Percentiles rank a stretch among this genome's conserved stretches.
Conservation (phyloP, 1,140 invertebrate genomes). For the Drosophila quadrilineata region DNA sequence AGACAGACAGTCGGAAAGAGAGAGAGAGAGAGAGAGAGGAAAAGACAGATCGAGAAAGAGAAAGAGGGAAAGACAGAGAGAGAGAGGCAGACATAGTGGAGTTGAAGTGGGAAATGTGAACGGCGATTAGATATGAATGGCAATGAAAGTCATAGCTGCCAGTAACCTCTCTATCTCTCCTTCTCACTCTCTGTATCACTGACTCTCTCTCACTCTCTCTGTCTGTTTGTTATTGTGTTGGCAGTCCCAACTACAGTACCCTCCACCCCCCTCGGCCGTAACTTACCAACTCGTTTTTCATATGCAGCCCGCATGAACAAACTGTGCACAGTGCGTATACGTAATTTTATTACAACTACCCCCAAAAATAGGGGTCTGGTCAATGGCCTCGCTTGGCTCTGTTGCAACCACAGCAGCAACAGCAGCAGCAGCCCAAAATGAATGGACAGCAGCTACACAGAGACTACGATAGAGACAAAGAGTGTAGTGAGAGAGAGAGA, state of each 20-base stretch:
- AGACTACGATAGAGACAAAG: conserved; percentile 14
- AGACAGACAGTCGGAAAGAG: too few relatives aligned
- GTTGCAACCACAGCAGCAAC: too few relatives aligned
- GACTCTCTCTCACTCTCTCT: not conserved
- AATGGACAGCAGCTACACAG: conserved; percentile 45
- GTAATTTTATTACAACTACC: conserved; percentile 73
- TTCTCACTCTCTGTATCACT: too few relatives aligned
- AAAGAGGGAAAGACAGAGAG: too few relatives aligned
- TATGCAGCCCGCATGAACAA: conserved; percentile 45
- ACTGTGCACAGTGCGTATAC: conserved; percentile 59
- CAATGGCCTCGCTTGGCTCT: conserved; percentile 22
- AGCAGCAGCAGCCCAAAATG: conserved; percentile 42
- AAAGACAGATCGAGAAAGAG: conserved; percentile 1
- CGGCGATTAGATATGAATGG: conserved; percentile 74
- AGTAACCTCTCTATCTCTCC: conserved; percentile 28
- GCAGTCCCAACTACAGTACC: too few relatives aligned
- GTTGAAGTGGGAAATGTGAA: conserved; percentile 21
- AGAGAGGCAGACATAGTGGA: too few relatives aligned
- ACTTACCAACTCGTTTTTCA: conserved; percentile 59
- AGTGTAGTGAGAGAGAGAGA: not conserved
- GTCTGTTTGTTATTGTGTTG: conserved; percentile 34
- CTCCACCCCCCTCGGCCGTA: not conserved
- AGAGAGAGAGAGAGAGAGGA: too few relatives aligned
- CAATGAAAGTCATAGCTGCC: conserved; percentile 72
- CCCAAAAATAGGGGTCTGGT: conserved; percentile 14